Conservation (phyloP, 2,888 invertebrate species). For the Trilocha varians region DNA sequence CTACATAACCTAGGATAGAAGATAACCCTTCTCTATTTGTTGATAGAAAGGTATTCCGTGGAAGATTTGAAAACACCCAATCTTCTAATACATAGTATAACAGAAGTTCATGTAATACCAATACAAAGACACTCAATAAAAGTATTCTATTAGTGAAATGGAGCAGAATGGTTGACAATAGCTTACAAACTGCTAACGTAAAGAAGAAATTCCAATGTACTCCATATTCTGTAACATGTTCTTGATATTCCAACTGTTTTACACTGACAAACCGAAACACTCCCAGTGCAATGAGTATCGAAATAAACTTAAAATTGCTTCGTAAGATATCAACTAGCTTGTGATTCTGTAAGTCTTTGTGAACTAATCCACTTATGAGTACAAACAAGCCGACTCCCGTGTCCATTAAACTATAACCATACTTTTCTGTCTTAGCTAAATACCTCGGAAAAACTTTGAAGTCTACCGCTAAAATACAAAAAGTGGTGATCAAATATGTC, state of each 20-base stretch:
- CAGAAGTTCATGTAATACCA: slow-evolving; percentile 77
- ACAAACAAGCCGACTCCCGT: slow-evolving; percentile 93
- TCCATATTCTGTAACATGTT: slow-evolving; percentile 95
- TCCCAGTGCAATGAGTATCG: slow-evolving; percentile 72
- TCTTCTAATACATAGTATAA: slow-evolving; percentile 76
- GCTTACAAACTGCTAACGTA: slow-evolving; percentile 88
- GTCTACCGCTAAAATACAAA: slow-evolving; percentile 95
- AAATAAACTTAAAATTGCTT: slow-evolving; percentile 45
- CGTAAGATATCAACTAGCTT: slow-evolving; percentile 37
- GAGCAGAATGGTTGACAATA: slow-evolving; percentile 77
- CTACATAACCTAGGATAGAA: slow-evolving; percentile 88
- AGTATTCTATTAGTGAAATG: slow-evolving; percentile 68
- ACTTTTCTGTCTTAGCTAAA: slow-evolving; percentile 90
- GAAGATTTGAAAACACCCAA: slow-evolving; percentile 77
- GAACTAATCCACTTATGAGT: slow-evolving; percentile 84
- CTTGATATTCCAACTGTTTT: slow-evolving; percentile 83
- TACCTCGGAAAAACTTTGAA: slow-evolving; percentile 88
- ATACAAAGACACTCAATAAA: slow-evolving; percentile 66
- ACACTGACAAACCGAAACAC: slow-evolving; percentile 73
- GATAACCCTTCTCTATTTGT: slow-evolving; percentile 95
- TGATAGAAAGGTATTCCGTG: slow-evolving; percentile 75
- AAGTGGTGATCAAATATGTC: slow-evolving; percentile 80
- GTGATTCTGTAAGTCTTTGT: slow-evolving; percentile 46
- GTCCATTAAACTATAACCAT: slow-evolving; percentile 95
- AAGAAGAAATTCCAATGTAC: slow-evolving; percentile 99